Base-by-base conservation (phyloP, 2,797 vertebrate genomes). In the Fundulus diaphanus region DNA sequence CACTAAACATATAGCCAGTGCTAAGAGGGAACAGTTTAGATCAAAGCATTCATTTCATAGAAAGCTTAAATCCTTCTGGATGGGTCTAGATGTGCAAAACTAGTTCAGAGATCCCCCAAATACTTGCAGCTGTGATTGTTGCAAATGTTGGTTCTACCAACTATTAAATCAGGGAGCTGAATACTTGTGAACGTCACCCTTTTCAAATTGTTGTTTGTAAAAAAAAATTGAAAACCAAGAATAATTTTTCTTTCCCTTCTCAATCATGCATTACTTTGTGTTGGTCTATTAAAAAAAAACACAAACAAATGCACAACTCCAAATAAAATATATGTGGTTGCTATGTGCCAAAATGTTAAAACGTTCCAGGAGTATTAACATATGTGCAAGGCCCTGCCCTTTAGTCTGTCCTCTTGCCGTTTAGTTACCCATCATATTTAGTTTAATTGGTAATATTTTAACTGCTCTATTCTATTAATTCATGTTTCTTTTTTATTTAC, bases 401-500 rank as follows among this genome's bases (percentile, higher is more conserved):
- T 78, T 46, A 84, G 40, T 88, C 68, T 67, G 3, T 24, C 27
- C 46, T 57, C 27, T 48, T 66, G 40, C 6, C 22, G n/a, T 75
- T 69, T 35, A 1, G 54, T 89, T 75, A 57, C 49, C 65, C 68
- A 3, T 85, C 73, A 46, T 73, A 68, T 84, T 81, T 79, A 72
- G 86, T 82, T 82, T 46, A 33, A 37, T 77, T 76, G 67, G 54
- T 80, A n/a, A 82, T 63, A 70, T 87, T 78, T 72, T 81, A 75
- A 76, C 65, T 83, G 74, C 90, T 78, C 52, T 48, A 71, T 86
- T 79, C 40, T 69, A 40, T 82, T 78, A 40, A 82, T 86, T 87
- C 82, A 83, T 86, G 51, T 83, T 70, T 83, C 72, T 74, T 85
- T 77, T 85, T 79, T 82, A 29, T 85, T 85, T 74, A 76, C 46